A percentile compares a stretch with the other conserved stretches of the same genome.
phyloP scores from a whole-genome alignment of 2,888 invertebrate genomes.

The Oscheius onirici region DNA sequence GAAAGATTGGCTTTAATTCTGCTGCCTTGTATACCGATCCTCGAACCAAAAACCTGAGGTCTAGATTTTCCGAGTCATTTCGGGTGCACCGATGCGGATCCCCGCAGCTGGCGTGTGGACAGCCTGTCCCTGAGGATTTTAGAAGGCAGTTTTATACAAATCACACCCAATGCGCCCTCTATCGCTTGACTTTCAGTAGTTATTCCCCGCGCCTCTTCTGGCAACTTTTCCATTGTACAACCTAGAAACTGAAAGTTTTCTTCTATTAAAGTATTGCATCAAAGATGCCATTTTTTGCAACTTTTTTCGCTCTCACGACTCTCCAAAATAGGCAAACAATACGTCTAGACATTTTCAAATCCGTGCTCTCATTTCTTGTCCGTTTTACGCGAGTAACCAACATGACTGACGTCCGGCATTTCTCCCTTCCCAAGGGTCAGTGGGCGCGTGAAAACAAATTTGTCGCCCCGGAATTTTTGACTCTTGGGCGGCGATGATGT shows the following conservation, averaged over 20 bases:
- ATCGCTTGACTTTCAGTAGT: slow-evolving; percentile 3
- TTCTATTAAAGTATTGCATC: background rate
- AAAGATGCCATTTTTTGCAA: background rate
- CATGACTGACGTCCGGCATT: background rate
- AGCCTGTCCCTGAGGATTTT: slow-evolving; percentile 27
- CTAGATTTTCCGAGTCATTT: slow-evolving; percentile 27
- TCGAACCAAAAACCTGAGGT: background rate
- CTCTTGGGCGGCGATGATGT: background rate
- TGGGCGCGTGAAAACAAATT: slow-evolving; percentile 27
- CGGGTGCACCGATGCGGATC: slow-evolving; percentile 31
- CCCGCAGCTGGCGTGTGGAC: slow-evolving; percentile 23
- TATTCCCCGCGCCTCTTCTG: background rate
- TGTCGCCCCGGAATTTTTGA: slow-evolving; percentile 10
- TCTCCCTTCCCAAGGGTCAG: slow-evolving; percentile 27
- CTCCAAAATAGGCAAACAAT: too few species aligned
- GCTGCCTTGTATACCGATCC: too few species aligned
- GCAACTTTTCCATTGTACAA: background rate
- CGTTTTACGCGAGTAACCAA: too few species aligned
- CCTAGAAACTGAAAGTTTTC: too few species aligned
- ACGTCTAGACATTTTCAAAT: background rate
- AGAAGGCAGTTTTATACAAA: slow-evolving; percentile 21
- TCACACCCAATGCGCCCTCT: slow-evolving; percentile 14
- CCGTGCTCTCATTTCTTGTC: background rate
- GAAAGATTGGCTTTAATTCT: too few species aligned
- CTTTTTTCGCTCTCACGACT: too few species aligned